A percentile compares a stretch with the other conserved stretches of the same genome.
phyloP scores from a whole-genome alignment of 2,888 invertebrate genomes.

The Philonicus albiceps region DNA sequence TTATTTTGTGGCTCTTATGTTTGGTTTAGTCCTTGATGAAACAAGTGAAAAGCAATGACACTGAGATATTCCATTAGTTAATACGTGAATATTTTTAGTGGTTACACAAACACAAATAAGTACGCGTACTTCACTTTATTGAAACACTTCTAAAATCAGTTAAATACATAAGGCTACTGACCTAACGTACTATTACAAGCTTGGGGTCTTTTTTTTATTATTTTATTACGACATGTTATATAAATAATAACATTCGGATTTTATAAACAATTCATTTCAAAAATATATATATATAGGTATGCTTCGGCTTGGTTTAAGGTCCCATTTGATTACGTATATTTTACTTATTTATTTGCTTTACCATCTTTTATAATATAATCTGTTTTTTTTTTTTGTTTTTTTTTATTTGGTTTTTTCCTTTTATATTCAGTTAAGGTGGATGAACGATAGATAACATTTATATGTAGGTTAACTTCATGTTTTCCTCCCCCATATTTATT shows the following conservation, averaged over 20 bases:
- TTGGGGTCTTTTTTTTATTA: background rate
- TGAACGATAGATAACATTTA: background rate
- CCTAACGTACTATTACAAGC: constrained; percentile 10
- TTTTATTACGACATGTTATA: background rate
- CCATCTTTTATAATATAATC: background rate
- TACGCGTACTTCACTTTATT: background rate
- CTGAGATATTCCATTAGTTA: background rate
- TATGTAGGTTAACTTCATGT: background rate
- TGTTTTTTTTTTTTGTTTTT: too few relatives aligned
- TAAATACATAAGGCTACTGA: background rate
- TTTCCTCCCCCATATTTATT: background rate
- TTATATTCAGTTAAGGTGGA: constrained; percentile 7
- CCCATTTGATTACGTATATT: constrained; percentile 56
- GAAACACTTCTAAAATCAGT: constrained; percentile 21
- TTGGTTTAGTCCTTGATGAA: background rate
- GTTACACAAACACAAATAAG: background rate
- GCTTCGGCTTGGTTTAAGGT: constrained; percentile 51
- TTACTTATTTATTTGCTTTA: constrained; percentile 9
- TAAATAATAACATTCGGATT: constrained; percentile 34
- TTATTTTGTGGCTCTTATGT: background rate
- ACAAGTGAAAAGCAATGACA: background rate
- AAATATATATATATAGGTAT: constrained; percentile 31
- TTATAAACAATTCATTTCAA: constrained; percentile 24
- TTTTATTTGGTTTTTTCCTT: too few relatives aligned
- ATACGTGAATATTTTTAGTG: background rate